Conservation (phyloP, 2,113 vertebrate genomes). For the Colius striatus region DNA sequence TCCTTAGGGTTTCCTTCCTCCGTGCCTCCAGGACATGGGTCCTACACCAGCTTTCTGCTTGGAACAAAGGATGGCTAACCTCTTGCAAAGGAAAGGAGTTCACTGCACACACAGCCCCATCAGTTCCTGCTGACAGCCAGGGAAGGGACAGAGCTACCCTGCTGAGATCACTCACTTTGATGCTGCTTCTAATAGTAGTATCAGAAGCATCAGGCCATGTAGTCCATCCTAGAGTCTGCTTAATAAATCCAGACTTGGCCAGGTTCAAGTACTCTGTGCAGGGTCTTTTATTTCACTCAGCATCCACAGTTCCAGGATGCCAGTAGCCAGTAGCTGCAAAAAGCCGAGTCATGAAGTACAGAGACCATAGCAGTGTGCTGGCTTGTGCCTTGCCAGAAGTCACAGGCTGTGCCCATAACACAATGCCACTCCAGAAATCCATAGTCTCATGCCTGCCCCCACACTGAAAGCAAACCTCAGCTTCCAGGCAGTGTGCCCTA, state of each 20-base stretch:
- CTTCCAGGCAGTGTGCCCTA: rapidly evolving
- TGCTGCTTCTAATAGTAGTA: not conserved
- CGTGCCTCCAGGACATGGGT: constrained; percentile 2
- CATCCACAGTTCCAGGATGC: not conserved
- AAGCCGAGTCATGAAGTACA: not conserved
- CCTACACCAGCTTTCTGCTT: not conserved
- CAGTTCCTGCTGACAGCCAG: not conserved
- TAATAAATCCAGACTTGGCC: not conserved
- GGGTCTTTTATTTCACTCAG: not conserved
- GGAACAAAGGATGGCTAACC: not conserved
- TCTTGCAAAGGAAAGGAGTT: constrained; percentile 6
- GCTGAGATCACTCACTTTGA: not conserved
- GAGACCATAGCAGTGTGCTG: not conserved
- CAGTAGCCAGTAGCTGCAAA: not conserved
- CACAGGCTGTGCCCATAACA: not conserved
- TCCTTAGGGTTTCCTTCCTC: constrained; percentile 49
- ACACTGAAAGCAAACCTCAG: not conserved
- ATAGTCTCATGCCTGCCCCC: rapidly evolving
- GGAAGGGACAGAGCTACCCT: not conserved
- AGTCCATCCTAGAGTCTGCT: not conserved
- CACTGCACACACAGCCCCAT: not conserved
- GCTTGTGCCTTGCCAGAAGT: not conserved
- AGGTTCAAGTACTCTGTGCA: rapidly evolving
- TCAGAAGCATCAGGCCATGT: not conserved
- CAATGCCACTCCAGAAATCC: rapidly evolving